Conservation (phyloP, 2,888 invertebrate genomes). For the Meta bourneti region DNA sequence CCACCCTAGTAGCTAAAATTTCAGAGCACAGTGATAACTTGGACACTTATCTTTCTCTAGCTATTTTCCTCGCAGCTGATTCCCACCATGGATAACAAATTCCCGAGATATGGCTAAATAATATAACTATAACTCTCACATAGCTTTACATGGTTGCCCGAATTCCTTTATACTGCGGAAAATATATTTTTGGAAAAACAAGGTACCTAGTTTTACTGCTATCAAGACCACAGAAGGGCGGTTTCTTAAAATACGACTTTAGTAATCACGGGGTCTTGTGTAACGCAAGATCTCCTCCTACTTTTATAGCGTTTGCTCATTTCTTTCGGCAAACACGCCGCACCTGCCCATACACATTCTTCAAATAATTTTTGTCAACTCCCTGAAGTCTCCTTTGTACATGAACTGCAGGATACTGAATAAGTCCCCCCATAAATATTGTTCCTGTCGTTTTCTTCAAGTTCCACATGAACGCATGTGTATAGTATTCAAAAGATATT, state of each 20-base stretch:
- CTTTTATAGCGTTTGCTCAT: slow-evolving; percentile 47
- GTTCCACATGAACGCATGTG: no score
- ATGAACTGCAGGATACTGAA: not conserved
- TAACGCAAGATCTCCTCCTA: slow-evolving; percentile 47
- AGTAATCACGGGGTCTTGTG: slow-evolving; percentile 57
- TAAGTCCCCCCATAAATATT: not conserved
- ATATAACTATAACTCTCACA: no score
- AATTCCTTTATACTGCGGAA: not conserved
- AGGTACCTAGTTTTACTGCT: not conserved
- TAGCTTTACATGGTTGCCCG: not conserved
- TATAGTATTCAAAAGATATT: no score
- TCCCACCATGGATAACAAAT: no score
- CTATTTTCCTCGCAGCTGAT: no score
- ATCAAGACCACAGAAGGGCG: slow-evolving; percentile 50
- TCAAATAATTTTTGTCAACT: not conserved
- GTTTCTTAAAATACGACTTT: slow-evolving; percentile 39
- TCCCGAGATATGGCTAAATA: no score
- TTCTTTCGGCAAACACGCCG: slow-evolving; percentile 4
- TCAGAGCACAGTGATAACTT: no score
- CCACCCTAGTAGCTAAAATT: no score
- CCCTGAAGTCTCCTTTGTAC: not conserved
- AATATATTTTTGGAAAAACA: not conserved
- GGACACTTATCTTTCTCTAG: no score
- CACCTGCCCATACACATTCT: not conserved
- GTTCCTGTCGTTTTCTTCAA: no score